These are phyloP conservation scores for Drosophila ficusphila DNA, from an alignment of 1,140 invertebrate genomes.

Conservation along the genomic window DNA sequence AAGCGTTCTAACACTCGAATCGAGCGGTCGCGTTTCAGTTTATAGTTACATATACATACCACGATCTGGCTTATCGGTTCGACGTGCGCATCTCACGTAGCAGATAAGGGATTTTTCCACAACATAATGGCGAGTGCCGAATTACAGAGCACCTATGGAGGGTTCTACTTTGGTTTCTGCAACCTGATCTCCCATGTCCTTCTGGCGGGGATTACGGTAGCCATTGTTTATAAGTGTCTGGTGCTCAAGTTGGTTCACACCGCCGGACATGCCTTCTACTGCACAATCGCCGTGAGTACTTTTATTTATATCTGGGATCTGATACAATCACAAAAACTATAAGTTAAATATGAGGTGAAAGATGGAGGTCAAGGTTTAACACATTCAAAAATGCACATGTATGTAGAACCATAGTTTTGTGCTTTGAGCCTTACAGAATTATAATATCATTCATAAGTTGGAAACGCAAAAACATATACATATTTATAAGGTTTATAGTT, in stretches of 20 bases:
- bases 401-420: too few relatives aligned
- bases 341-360: neutral
- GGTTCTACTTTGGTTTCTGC: constrained; percentile 64
- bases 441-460: too few relatives aligned
- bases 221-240: constrained; percentile 64
- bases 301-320: neutral
- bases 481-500: too few relatives aligned
- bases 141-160: constrained; percentile 46
- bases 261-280: constrained; percentile 74
- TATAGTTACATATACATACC: neutral
- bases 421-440: too few relatives aligned
- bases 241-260: constrained; percentile 73
- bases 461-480: too few relatives aligned
- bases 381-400: neutral
- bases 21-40: constrained; percentile 29
- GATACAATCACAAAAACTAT: neutral
- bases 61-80: constrained; percentile 43
- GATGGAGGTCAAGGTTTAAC: neutral
- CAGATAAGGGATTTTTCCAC: constrained; percentile 42
- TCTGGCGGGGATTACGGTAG: constrained; percentile 58
- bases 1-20: constrained; percentile 42
- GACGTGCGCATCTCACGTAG: constrained; percentile 60
- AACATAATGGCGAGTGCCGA: constrained; percentile 30
- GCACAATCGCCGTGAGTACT: constrained; percentile 75
- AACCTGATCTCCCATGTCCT: constrained; percentile 57